Percentiles rank a stretch among this genome's conserved stretches.
Conservation (phyloP, 2,888 invertebrate genomes). For the Dyspetes luteomarginatus region DNA sequence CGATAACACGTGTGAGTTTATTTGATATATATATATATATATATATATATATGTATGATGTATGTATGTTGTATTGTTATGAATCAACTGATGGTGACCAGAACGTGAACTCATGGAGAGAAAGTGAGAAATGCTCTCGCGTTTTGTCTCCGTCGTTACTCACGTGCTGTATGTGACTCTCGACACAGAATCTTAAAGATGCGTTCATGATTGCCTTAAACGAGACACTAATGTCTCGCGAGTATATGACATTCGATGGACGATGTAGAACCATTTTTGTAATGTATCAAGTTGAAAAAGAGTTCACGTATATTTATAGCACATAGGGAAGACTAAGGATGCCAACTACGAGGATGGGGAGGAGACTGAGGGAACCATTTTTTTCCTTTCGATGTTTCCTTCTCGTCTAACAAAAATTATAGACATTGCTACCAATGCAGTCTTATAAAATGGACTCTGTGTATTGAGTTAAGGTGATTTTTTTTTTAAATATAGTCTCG, state of each 20-base stretch:
- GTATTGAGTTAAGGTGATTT: no score
- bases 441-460: no score
- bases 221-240: neutral
- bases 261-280: neutral
- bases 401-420: no score
- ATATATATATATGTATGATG: constrained; percentile 16
- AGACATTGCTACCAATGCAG: no score
- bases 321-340: no score
- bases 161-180: neutral
- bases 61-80: constrained; percentile 17
- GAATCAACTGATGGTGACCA: constrained; percentile 24
- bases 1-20: constrained; percentile 22
- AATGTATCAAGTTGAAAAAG: neutral
- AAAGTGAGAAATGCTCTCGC: constrained; percentile 51
- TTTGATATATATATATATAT: neutral
- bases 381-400: no score
- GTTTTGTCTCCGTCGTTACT: constrained; percentile 8
- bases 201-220: constrained; percentile 15
- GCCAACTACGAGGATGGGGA: no score
- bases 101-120: constrained; percentile 25
- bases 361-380: no score
- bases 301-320: neutral
- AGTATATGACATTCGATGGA: neutral
- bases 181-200: constrained; percentile 13
- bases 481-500: no score